A percentile compares a stretch with the other conserved stretches of the same genome.
Conservation (phyloP, 2,797 vertebrate genomes). For the Crenichthys baileyi region DNA sequence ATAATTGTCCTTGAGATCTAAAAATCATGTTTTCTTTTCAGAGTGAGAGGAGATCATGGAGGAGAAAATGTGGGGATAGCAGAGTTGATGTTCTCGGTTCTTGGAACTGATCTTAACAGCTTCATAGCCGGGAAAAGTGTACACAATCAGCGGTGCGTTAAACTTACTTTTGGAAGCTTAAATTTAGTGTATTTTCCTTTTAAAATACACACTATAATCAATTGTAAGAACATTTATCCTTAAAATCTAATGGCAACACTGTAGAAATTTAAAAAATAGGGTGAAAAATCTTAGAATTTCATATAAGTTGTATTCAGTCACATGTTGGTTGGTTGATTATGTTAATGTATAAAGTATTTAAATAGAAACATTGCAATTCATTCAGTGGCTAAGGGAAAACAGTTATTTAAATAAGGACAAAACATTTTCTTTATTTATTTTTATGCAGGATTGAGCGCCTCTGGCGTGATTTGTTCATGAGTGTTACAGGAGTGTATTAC, state of each 20-base stretch:
- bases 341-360: no score
- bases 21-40: conserved; percentile 6
- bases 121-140: conserved; percentile 15
- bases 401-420: no score
- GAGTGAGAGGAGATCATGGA: conserved; percentile 21
- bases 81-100: conserved; percentile 14
- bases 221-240: no score
- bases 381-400: no score
- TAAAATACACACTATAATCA: no score
- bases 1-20: not conserved
- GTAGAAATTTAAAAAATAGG: no score
- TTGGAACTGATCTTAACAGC: conserved; percentile 15
- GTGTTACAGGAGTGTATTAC: not conserved
- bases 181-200: no score
- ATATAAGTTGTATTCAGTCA: no score
- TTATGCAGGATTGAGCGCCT: not conserved
- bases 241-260: no score
- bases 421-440: not conserved
- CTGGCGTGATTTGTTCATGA: not conserved
- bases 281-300: no score
- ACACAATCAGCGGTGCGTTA: conserved; percentile 4
- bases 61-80: conserved; percentile 19
- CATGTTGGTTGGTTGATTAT: no score
- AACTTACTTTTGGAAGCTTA: not conserved
- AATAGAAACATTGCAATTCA: no score